Evolutionary conservation across 2,888 invertebrate species (phyloP), one percentile per base, ranked within the genome.

Genomic region (Mesochorus sp.): DNA sequence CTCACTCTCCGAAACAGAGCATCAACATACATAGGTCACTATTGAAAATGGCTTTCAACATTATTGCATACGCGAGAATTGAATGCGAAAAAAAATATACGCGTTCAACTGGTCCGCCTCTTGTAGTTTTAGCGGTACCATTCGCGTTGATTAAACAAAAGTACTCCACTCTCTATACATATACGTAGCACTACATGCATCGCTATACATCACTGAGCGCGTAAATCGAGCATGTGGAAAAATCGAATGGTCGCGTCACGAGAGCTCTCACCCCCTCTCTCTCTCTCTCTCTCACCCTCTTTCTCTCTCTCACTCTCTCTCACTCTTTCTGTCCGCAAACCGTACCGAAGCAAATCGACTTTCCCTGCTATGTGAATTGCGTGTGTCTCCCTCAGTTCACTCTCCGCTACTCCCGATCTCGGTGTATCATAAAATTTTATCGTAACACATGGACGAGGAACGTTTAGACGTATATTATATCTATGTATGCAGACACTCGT

Each of bases 311-410:
- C n/a, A n/a, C n/a, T n/a, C n/a, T n/a, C n/a, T n/a, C n/a, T n/a
- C n/a, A n/a, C n/a, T n/a, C n/a, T n/a, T n/a, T n/a, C 47, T 21
- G 64, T 57, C 34, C 47, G 44, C 55, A 55, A 53, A 12, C 44
- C n/a, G 51, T 57, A 12, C 64, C 10, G 26, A 51, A 59, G 67
- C 67, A 42, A 74, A 67, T 59, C 74, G 74, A 71, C 80, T 76
- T 55, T 39, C 51, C 31, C 72, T 49, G 51, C 71, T 67, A 61
- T 34, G 71, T 51, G 44, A 53, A 79, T 81, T 84, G 78, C 62
- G 71, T 68, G 28, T 72, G 70, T 80, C 75, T 78, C 72, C 42
- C 44, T 80, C 49, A 76, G 79, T 81, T 80, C 76, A 70, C 82
- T 59, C 80, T 78, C 31, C 14, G 34, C 51, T 14, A 3, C 14